Conservation (phyloP, 37 sponge, comb jelly and placozoan genomes). For the Diacarnus erythraeanus region DNA sequence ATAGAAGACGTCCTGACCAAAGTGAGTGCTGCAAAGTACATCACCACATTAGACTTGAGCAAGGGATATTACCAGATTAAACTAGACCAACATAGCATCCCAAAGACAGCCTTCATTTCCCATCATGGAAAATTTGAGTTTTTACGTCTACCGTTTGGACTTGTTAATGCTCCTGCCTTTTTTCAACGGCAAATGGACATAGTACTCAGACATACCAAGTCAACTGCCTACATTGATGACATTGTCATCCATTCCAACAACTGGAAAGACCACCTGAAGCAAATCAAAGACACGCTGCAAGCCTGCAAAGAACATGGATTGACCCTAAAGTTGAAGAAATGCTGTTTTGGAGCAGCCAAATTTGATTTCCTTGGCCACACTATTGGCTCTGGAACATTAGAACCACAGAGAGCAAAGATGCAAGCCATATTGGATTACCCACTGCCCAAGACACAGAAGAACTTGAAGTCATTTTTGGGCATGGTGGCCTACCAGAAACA, state of each 20-base stretch:
- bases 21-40: not conserved
- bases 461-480: not conserved
- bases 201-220: not conserved
- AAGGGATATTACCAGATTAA: not conserved
- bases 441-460: not conserved
- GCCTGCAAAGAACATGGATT: not conserved
- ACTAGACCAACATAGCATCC: not conserved
- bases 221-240: not conserved
- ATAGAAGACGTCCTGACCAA: not conserved
- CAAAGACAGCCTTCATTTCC: not conserved
- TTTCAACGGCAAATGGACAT: not conserved
- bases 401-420: not conserved
- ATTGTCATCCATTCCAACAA: not conserved
- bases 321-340: not conserved
- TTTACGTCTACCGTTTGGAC: not conserved
- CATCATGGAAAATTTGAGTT: not conserved
- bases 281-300: not conserved
- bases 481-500: not conserved
- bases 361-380: not conserved
- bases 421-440: not conserved
- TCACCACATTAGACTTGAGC: not conserved
- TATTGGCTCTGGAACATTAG: not conserved
- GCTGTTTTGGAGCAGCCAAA: not conserved
- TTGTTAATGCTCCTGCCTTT: not conserved
- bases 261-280: not conserved